Base-by-base conservation (phyloP, 2,113 vertebrate species). In the Sylvietta virens region DNA sequence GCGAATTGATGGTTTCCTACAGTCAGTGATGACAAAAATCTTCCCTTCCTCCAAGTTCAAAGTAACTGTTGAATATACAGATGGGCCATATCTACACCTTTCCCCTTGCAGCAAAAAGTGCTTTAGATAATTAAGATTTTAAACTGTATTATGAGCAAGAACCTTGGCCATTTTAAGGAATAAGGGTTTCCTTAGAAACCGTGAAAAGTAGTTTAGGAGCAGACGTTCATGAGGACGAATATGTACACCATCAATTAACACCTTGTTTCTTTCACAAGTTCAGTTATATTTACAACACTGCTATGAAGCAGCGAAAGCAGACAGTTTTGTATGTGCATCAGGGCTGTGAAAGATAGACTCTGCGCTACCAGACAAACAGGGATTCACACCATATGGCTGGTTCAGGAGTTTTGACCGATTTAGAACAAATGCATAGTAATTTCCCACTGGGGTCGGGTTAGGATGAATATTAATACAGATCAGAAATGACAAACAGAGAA, bases 261-360 rank as follows among this genome's bases (percentile, higher is more conserved):
- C 91, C 85, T 73, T 74, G 93, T 91, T 97, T 96, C 94, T 88
- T 91, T 94, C 94, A 87, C 95, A 94, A 93, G 90, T 96, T 97
- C 90, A 97, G 95, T 91, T 97, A 96, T 97, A 97, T 96, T 97
- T 97, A 96, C 96, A 97, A 95, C 92, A 92, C 95, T 94, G 94
- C 88, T 88, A 96, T 5, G 50, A 93, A 91, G 89, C 81, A 92
- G 30, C 86, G 86, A 94, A 97, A 92, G 70, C 70, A 94, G 92
- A 96, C 89, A 82, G 85, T 87, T 94, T 81, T 86, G 65, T 94
- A 85, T 61, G 91, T 94, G 85, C 81, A 88, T 65, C 70, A 82
- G 89, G 80, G 64, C 87, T 95, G 81, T 79, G 79, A 97, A 97
- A 92, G 78, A 93, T 66, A 88, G 89, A 72, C 81, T 86, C 70